Evolutionary conservation across 2,888 invertebrate genomes (phyloP), one percentile per base, ranked within the genome.

Genomic region (Plemyria rubiginata): DNA sequence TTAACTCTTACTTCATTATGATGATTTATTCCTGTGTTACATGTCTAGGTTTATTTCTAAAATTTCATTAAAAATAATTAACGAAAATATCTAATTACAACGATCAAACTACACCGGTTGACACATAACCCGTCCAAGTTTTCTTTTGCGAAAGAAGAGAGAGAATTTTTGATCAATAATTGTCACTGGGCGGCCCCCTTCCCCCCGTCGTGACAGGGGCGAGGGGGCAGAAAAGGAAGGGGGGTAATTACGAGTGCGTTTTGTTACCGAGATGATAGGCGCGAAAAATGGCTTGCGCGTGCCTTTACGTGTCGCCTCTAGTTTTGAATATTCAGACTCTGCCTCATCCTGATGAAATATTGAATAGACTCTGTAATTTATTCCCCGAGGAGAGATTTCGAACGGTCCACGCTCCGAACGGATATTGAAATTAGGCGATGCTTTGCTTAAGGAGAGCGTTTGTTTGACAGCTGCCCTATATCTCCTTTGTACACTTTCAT

Each of bases 131-230:
- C 92, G 92, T 92, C 92, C 92, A 92, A 92, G 92, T 92, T 92
- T 92, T 92, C 92, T 92, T 92, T 92, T 92, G 92, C 92, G 91
- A 92, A 92, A 92, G 92, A 92, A 92, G 92, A 93, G 94, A 94
- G 94, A 94, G 94, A 94, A 94, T 94, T 94, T 94, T 94, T 94
- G 94, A 94, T 94, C 94, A 94, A 94, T 94, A 94, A 94, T 94
- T 94, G 94, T 94, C 94, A 94, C 94, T 94, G 94, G 92, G 92
- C 90, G 92, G 90, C 86, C 82, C 84, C 78, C 85, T 79, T 76
- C 79, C 75, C 43, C 79, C 79, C 79, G 71, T 70, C 70, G 71
- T 67, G 66, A 64, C 76, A 74, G 70, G 72, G 77, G 75, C 73
- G 74, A 75, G 75, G 79, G 78, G 78, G 65, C 68, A 72, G 71